Percentiles rank a stretch among this genome's conserved stretches.
Conservation (phyloP, 2,797 vertebrate genomes). For the Etheostoma nigrum region DNA sequence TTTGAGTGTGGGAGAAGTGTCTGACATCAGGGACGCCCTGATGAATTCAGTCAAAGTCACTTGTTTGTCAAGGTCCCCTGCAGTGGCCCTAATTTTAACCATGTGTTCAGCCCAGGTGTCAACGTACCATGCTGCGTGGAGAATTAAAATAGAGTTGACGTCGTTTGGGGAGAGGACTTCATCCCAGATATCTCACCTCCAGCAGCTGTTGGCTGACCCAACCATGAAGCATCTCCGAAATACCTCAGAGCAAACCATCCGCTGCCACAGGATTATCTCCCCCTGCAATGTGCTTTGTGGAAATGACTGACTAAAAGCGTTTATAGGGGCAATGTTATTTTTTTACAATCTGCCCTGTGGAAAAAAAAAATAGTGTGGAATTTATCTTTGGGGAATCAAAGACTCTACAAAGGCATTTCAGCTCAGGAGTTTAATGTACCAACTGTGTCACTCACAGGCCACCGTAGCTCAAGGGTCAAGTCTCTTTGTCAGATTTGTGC, state of each 20-base stretch:
- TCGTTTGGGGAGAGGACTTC: constrained; percentile 73
- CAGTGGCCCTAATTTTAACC: constrained; percentile 74
- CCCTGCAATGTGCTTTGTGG: constrained; percentile 34
- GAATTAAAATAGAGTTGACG: constrained; percentile 77
- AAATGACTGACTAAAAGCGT: constrained; percentile 42
- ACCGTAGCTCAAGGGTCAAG: constrained; percentile 19
- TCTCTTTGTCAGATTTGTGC: constrained; percentile 11
- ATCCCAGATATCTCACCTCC: constrained; percentile 77
- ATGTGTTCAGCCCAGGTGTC: constrained; percentile 74
- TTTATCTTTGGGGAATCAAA: constrained; percentile 30
- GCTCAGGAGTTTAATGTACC: constrained; percentile 1
- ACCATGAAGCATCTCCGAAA: constrained; percentile 53
- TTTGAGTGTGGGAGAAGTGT: constrained; percentile 29
- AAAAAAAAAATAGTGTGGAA: constrained; percentile 29
- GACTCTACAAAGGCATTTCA: constrained; percentile 29
- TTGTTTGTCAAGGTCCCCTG: constrained; percentile 78
- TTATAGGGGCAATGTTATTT: constrained; percentile 38
- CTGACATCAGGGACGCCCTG: constrained; percentile 40
- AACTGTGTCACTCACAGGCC: constrained; percentile 40
- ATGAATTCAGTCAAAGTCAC: constrained; percentile 77
- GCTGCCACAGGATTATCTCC: constrained; percentile 47
- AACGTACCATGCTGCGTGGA: constrained; percentile 65
- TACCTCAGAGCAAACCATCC: constrained; percentile 49
- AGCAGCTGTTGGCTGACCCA: constrained; percentile 72
- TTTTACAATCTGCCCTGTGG: constrained; percentile 33